A percentile compares a stretch with the other conserved stretches of the same genome.
Evolutionary conservation across 2,797 vertebrate genomes (phyloP).

Genomic region (Sebastes alutus): DNA sequence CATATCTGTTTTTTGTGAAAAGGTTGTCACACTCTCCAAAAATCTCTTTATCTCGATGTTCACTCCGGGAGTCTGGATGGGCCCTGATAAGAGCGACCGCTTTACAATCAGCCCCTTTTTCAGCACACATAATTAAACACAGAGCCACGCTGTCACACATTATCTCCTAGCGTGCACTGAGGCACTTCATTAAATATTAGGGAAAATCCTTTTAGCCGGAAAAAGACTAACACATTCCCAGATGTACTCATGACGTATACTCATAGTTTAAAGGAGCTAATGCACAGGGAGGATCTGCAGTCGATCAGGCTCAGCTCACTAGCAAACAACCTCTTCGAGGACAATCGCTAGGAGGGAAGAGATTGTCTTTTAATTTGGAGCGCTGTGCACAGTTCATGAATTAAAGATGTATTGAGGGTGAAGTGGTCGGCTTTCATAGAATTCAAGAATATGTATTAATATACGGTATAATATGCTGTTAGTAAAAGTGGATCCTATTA

Average conservation of each 20-base stretch:
- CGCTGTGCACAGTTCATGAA: neutral
- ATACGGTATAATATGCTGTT: neutral
- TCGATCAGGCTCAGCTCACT: neutral
- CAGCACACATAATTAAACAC: conserved; percentile 33
- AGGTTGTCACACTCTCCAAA: conserved; percentile 12
- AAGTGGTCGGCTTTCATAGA: neutral
- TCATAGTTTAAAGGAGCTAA: conserved; percentile 7
- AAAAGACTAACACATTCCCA: conserved; percentile 15
- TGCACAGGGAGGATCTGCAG: neutral
- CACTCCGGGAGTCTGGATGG: conserved; percentile 32
- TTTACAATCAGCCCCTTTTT: conserved; percentile 15
- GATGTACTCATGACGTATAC: neutral
- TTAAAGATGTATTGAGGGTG: neutral
- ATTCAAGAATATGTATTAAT: neutral
- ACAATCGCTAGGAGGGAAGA: neutral
- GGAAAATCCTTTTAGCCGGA: conserved; percentile 20
- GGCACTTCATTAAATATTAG: conserved; percentile 48
- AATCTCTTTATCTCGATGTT: conserved; percentile 46
- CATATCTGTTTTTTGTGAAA: neutral
- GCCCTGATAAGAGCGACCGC: conserved; percentile 32
- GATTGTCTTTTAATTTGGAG: neutral
- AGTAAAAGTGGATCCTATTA: neutral
- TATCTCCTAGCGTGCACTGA: conserved; percentile 24
- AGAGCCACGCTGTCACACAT: conserved; percentile 19
- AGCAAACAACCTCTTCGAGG: neutral